A percentile compares a stretch with the other conserved stretches of the same genome.
Evolutionary conservation across 2,888 invertebrate genomes (phyloP).

Genomic region (Nomada hirtipes): DNA sequence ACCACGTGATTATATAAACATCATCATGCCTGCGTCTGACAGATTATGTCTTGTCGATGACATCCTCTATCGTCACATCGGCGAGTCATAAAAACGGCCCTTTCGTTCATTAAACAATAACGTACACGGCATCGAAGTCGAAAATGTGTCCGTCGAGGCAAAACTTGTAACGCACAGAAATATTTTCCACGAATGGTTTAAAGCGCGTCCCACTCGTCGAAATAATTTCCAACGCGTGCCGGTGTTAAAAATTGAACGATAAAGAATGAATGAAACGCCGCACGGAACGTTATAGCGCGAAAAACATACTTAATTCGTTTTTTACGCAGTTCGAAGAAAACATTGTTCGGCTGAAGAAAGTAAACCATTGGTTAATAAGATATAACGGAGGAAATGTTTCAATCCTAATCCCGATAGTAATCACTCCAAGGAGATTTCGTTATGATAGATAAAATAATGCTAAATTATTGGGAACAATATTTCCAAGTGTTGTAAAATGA

Average conservation of each 20-base stretch:
- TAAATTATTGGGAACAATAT: no score
- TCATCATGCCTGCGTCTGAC: conserved; percentile 77
- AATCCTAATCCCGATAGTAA: no score
- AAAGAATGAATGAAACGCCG: not conserved
- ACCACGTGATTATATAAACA: conserved; percentile 78
- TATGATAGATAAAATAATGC: no score
- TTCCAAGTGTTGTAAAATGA: no score
- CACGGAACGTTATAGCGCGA: not conserved
- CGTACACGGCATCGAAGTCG: conserved; percentile 5
- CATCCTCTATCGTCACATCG: conserved; percentile 68
- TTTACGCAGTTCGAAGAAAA: no score
- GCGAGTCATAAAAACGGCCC: conserved; percentile 66
- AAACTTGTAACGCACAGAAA: conserved; percentile 1
- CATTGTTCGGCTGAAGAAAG: no score
- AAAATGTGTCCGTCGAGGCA: not conserved
- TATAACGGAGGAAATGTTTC: no score
- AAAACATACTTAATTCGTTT: not conserved
- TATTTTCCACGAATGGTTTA: conserved; percentile 16
- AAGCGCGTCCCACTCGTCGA: not conserved
- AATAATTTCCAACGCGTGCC: not conserved
- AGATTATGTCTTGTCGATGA: conserved; percentile 75
- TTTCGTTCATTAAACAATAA: conserved; percentile 46
- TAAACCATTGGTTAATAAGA: no score
- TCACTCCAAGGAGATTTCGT: no score
- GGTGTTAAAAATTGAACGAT: not conserved